Evolutionary conservation across 2,113 vertebrate genomes (phyloP).

Genomic region (Pipa parva): DNA sequence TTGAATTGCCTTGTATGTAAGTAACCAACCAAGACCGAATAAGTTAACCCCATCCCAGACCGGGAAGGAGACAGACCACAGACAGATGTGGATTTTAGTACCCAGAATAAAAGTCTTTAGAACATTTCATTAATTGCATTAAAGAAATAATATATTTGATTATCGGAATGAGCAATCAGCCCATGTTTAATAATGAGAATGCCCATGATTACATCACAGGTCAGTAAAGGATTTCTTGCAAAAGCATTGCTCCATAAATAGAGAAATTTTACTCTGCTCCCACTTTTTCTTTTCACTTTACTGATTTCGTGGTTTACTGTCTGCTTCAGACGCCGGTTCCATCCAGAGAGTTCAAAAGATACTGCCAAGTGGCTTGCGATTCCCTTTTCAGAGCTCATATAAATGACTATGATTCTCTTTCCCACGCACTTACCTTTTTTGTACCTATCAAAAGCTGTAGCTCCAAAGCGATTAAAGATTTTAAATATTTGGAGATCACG

Average conservation of each 20-base stretch:
- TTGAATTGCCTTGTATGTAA: too few relatives aligned
- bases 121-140: neutral
- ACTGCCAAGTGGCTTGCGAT: constrained; percentile 5
- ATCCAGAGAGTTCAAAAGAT: constrained; percentile 23
- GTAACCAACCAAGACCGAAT: too few relatives aligned
- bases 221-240: constrained; percentile 16
- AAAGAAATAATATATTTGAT: constrained; percentile 14
- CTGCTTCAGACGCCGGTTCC: constrained; percentile 8
- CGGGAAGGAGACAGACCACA: too few relatives aligned
- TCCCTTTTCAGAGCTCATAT: constrained; percentile 24
- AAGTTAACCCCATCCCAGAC: too few relatives aligned
- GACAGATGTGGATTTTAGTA: too few relatives aligned
- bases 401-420: constrained; percentile 7
- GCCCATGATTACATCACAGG: too few relatives aligned
- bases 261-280: neutral
- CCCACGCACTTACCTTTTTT: neutral
- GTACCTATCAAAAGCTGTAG: constrained; percentile 14
- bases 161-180: constrained; percentile 3
- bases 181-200: constrained; percentile 5
- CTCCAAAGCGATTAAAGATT: constrained; percentile 37
- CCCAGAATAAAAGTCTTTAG: too few relatives aligned
- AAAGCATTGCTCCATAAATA: neutral
- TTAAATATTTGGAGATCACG: constrained; percentile 32
- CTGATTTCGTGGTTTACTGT: constrained; percentile 14
- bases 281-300: constrained; percentile 30